phyloP scores from a whole-genome alignment of 2,888 invertebrate species.

The Asteroscopus sphinx region DNA sequence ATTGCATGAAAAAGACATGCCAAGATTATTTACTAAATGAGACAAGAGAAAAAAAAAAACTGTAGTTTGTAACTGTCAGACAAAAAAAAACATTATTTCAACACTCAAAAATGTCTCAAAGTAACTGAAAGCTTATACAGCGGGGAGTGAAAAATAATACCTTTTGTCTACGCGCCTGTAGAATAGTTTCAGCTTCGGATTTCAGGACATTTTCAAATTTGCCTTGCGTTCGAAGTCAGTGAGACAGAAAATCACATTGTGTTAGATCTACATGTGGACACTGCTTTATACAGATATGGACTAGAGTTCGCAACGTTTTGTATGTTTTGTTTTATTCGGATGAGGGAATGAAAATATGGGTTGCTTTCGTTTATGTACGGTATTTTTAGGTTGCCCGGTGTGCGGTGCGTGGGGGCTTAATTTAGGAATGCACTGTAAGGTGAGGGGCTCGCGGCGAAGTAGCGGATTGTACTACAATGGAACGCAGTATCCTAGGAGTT shows the following conservation, averaged over 20 bases:
- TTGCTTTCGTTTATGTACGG: neutral
- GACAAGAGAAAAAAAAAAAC: too few species aligned
- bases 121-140: conserved; percentile 12
- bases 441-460: too few species aligned
- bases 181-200: conserved; percentile 49
- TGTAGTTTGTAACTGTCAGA: too few species aligned
- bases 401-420: too few species aligned
- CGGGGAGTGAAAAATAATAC: conserved; percentile 47
- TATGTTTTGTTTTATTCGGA: conserved; percentile 34
- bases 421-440: too few species aligned
- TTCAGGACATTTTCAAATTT: conserved; percentile 57
- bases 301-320: conserved; percentile 22
- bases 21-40: too few species aligned
- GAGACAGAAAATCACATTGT: conserved; percentile 63
- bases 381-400: neutral
- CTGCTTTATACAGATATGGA: conserved; percentile 34
- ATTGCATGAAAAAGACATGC: too few species aligned
- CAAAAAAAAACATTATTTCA: conserved; percentile 3
- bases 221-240: conserved; percentile 50
- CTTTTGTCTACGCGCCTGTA: conserved; percentile 42
- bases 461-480: too few species aligned
- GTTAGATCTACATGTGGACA: conserved; percentile 48
- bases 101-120: conserved; percentile 13
- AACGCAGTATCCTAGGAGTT: too few species aligned
- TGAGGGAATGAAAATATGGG: conserved; percentile 24